Evolutionary conservation across 1,140 invertebrate genomes (phyloP), one percentile per base, ranked within the genome.

Genomic region (Sminthurides bifidus): DNA sequence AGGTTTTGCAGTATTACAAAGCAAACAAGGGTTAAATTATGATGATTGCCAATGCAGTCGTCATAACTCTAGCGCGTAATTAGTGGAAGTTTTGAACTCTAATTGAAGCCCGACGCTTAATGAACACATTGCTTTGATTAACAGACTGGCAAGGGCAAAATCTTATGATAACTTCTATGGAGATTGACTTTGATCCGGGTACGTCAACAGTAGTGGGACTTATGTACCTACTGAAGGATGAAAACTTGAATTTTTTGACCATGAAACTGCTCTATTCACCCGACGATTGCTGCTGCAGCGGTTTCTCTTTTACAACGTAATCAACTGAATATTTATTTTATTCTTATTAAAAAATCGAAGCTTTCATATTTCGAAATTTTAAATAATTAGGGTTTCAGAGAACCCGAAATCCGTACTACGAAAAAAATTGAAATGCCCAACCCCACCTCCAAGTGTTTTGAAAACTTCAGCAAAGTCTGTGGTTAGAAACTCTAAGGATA

Each of bases 181-280:
- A 97, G 63, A 98, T 94, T 60, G 98, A 81, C 23, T 38, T 54
- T 17, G 44, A 45, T 33, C 15, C 31, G 12, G 27, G 35, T 14
- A 30, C 27, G 19, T 23, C 29, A 4, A 26, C 41, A 30, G n/a
- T 59, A 31, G 6, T 54, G n/a, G 29, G 33, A 17, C 26, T 27
- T 29, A 37, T 50, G 29, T 52, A 59, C 29, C 49, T 51, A 8
- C 29, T 59, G 12, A 38, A 54, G 17, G 52, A 59, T 31, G 54
- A 54, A 15, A 35, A 41, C 19, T 24, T 59, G 26, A 43, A 43
- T 15, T 55, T 44, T 1, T 59, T 54, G 15, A 4, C 46, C 8
- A 15, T 59, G 3, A 29, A 40, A n/a, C 2, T 53, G 8, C 14
- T 8, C 5, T 10, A 43, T 12, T n/a, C 17, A 12, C 14, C 6